Evolutionary conservation across 2,888 invertebrate species (phyloP).

Genomic region (Amiota communis): DNA sequence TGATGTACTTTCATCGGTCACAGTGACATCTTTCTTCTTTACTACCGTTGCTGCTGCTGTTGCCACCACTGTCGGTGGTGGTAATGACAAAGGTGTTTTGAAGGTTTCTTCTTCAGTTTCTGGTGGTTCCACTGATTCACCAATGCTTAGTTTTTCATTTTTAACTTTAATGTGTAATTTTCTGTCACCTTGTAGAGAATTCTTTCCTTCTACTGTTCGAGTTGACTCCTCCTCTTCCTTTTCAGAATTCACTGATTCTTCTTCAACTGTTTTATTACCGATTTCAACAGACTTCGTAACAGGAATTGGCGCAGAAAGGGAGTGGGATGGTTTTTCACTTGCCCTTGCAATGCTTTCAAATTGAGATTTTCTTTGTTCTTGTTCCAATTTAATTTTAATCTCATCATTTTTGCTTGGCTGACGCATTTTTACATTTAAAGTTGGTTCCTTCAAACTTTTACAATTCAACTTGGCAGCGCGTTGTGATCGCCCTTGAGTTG

Average conservation of each 20-base stretch:
- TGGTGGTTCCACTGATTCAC: neutral
- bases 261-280: neutral
- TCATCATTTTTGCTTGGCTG: conserved; percentile 53
- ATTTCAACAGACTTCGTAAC: neutral
- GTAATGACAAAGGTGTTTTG: conserved; percentile 8
- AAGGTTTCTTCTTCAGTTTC: neutral
- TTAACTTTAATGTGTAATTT: conserved; percentile 58
- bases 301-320: neutral
- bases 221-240: neutral
- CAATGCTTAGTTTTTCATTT: conserved; percentile 59
- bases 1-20: conserved; percentile 44
- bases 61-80: conserved; percentile 34
- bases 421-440: conserved; percentile 59
- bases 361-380: conserved; percentile 64
- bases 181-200: neutral
- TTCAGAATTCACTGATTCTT: neutral
- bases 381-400: conserved; percentile 62
- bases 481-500: conserved; percentile 52
- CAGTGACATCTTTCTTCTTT: neutral
- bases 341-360: neutral
- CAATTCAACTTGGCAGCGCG: conserved; percentile 69
- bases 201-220: neutral
- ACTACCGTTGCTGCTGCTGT: neutral
- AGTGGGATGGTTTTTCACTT: neutral
- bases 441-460: conserved; percentile 63